Percentiles rank a stretch among this genome's conserved stretches.
phyloP scores from a whole-genome alignment of 1,140 invertebrate genomes.

The Dendrolimus punctatus region DNA sequence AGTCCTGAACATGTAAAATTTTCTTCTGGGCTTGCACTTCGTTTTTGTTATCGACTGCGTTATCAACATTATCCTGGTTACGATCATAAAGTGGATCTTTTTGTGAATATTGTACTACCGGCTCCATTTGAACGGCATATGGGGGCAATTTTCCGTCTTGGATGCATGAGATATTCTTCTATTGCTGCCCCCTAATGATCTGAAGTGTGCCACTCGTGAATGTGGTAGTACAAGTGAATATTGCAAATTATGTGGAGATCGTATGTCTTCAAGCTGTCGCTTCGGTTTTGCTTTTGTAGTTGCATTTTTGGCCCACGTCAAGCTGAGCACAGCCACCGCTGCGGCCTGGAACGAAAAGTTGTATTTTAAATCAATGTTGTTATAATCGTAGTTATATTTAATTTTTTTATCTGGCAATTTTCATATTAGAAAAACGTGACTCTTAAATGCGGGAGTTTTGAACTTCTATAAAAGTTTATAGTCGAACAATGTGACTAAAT shows the following conservation, averaged over 20 bases:
- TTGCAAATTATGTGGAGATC: slow-evolving; percentile 72
- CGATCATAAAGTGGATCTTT: slow-evolving; percentile 82
- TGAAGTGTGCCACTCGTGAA: slow-evolving; percentile 65
- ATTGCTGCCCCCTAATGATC: slow-evolving; percentile 56
- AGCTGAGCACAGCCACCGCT: slow-evolving; percentile 65
- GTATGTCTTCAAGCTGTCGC: slow-evolving; percentile 66
- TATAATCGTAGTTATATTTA: not conserved
- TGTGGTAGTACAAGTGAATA: slow-evolving; percentile 71
- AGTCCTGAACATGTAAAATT: slow-evolving; percentile 73
- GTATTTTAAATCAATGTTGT: not conserved
- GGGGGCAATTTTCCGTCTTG: slow-evolving; percentile 72
- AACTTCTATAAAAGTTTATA: too few species aligned
- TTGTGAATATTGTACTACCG: slow-evolving; percentile 83
- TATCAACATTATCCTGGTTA: slow-evolving; percentile 53
- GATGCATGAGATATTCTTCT: slow-evolving; percentile 67
- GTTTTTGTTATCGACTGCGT: slow-evolving; percentile 60
- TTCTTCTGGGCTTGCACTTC: slow-evolving; percentile 69
- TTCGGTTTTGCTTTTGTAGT: slow-evolving; percentile 65
- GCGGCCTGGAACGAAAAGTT: slow-evolving; percentile 62
- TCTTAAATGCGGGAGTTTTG: too few species aligned
- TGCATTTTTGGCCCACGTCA: slow-evolving; percentile 55
- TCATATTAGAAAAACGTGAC: not conserved
- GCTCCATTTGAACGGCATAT: slow-evolving; percentile 86
- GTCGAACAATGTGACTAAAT: too few species aligned
- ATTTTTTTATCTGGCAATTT: not conserved